Base-by-base conservation (phyloP, 2,113 vertebrate species). In the Nesogale talazaci region DNA sequence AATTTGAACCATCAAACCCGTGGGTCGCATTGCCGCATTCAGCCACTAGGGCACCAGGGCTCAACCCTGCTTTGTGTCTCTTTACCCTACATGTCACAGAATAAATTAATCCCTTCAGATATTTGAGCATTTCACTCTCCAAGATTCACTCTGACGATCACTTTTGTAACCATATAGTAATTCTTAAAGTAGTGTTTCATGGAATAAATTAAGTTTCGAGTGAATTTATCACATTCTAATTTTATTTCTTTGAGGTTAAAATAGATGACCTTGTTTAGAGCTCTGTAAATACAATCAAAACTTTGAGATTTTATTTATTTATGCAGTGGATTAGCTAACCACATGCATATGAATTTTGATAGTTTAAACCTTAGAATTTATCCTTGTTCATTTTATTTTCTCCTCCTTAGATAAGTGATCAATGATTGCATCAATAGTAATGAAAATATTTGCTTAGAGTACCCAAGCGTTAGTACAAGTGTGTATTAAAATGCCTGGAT, bases 181-280 rank as follows among this genome's bases (percentile, higher is more conserved):
- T 92, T 88, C 86, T 88, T 88, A 36, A 95, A 80, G 70, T 29
- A 82, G 9, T 1, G 9, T 42, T 93, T 83, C 80, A 92, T 83
- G 86, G 0, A 52, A 76, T 90, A 91, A 93, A 76, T 94, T 92
- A 78, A 94, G 17, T 59, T 38, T 86, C 42, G 34, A 80, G 29
- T 72, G 59, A 80, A 31, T 14, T 65, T 85, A 91, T 80, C n/a
- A 77, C 31, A 92, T 59, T 88, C 10, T 93, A 94, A 93, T 91
- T 88, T 9, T 72, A 34, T 9, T 74, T 92, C 22, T 78, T 85
- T 88, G 34, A 79, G 14, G 91, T 90, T 93, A 79, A 93, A 94
- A 85, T 88, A 70, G 4, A 65, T 80, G 31, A 93, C 19, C 75
- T 91, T 87, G 15, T 76, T 79, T 93, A 29, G 0, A 77, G 6